phyloP scores from a whole-genome alignment of 2,888 invertebrate species.

The Synanthedon tipuliformis region DNA sequence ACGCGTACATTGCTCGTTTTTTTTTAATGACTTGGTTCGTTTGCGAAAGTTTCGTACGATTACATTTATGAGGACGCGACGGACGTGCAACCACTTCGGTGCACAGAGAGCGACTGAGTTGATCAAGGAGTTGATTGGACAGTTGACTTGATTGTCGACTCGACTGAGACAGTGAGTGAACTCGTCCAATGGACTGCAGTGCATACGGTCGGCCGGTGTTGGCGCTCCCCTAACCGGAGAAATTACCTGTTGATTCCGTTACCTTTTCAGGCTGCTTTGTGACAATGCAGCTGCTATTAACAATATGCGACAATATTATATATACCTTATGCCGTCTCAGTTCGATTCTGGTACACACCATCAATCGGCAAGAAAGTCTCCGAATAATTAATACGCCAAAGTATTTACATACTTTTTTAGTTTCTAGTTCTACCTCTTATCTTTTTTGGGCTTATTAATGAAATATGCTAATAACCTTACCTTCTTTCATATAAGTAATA shows the following conservation, averaged over 20 bases:
- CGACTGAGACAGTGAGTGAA: not conserved
- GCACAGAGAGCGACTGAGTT: constrained; percentile 38
- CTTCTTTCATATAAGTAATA: too few species aligned
- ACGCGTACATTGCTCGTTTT: constrained; percentile 53
- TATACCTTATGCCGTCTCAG: constrained; percentile 7
- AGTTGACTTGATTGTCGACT: not conserved
- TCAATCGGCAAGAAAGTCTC: too few species aligned
- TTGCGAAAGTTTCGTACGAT: constrained; percentile 29
- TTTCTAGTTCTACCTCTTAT: too few species aligned
- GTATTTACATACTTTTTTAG: too few species aligned
- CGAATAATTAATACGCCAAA: too few species aligned
- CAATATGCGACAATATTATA: constrained; percentile 37
- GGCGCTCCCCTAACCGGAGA: constrained; percentile 46
- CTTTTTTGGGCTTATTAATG: too few species aligned
- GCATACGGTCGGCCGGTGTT: constrained; percentile 8
- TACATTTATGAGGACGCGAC: constrained; percentile 17
- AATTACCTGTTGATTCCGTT: constrained; percentile 67
- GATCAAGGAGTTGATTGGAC: not conserved
- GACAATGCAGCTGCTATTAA: constrained; percentile 53
- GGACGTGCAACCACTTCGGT: constrained; percentile 20
- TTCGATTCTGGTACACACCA: constrained; percentile 21
- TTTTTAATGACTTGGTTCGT: constrained; percentile 26
- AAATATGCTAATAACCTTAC: too few species aligned
- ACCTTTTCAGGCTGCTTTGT: constrained; percentile 62
- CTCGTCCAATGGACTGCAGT: not conserved